These are phyloP conservation scores for Drosophila santomea DNA, from an alignment of 1,140 invertebrate genomes.

Conservation along the genomic window DNA sequence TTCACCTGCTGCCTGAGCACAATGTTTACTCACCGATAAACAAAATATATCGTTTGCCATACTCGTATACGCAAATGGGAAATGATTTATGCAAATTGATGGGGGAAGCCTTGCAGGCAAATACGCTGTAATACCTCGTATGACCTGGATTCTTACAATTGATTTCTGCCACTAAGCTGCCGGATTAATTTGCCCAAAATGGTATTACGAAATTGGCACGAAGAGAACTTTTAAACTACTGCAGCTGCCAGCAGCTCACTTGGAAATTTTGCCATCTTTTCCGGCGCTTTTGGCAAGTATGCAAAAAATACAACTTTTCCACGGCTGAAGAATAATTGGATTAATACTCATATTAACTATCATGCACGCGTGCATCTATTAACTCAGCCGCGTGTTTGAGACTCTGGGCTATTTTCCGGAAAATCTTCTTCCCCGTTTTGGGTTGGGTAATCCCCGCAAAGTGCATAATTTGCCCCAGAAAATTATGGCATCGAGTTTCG, in stretches of 20 bases:
- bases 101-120: background rate
- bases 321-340: conserved; percentile 28
- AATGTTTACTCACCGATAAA: conserved; percentile 33
- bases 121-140: conserved; percentile 35
- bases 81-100: conserved; percentile 39
- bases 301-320: conserved; percentile 4
- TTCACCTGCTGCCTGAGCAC: conserved; percentile 1
- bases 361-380: conserved; percentile 29
- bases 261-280: conserved; percentile 15
- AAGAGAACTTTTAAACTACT: conserved; percentile 5
- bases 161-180: background rate
- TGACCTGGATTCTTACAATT: background rate
- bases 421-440: conserved; percentile 4
- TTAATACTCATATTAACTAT: conserved; percentile 39
- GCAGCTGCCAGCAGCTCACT: background rate
- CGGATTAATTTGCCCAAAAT: conserved; percentile 28
- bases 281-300: conserved; percentile 5
- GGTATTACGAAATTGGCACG: conserved; percentile 36
- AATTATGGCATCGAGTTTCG: conserved; percentile 47
- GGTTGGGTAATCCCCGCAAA: conserved; percentile 43
- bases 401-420: conserved; percentile 1
- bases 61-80: background rate
- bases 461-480: conserved; percentile 73
- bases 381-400: conserved; percentile 20
- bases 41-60: background rate